Conservation (phyloP, 2,113 vertebrate species). For the Oreochromis aureus region DNA sequence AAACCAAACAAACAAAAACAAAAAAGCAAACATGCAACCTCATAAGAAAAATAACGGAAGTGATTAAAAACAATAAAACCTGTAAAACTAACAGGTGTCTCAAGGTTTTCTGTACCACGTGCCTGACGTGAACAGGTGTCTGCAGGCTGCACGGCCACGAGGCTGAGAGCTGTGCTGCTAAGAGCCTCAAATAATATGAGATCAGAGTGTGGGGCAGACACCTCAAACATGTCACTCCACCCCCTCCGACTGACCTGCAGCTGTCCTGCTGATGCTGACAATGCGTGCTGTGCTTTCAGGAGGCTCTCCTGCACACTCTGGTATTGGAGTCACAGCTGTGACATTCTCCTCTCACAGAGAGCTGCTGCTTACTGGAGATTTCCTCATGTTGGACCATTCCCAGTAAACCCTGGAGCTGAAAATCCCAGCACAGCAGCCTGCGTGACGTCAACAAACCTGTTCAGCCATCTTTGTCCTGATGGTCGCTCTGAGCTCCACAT, state of each 20-base stretch:
- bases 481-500: not conserved
- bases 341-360: not conserved
- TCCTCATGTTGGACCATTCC: not conserved
- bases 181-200: not conserved
- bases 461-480: not conserved
- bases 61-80: not conserved
- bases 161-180: not conserved
- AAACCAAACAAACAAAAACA: not conserved
- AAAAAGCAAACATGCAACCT: not conserved
- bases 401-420: not conserved
- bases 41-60: not conserved
- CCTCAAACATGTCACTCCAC: not conserved
- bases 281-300: not conserved
- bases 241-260: not conserved
- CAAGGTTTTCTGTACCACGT: not conserved
- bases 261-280: not conserved
- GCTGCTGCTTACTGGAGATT: not conserved
- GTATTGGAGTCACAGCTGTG: not conserved
- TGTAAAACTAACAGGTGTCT: not conserved
- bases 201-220: not conserved
- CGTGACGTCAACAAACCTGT: not conserved
- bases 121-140: not conserved
- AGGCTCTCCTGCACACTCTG: not conserved
- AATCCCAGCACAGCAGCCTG: not conserved
- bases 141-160: not conserved